Evolutionary conservation across 2,888 invertebrate species (phyloP), one percentile per base, ranked within the genome.

Genomic region (Lasioglossum morio): DNA sequence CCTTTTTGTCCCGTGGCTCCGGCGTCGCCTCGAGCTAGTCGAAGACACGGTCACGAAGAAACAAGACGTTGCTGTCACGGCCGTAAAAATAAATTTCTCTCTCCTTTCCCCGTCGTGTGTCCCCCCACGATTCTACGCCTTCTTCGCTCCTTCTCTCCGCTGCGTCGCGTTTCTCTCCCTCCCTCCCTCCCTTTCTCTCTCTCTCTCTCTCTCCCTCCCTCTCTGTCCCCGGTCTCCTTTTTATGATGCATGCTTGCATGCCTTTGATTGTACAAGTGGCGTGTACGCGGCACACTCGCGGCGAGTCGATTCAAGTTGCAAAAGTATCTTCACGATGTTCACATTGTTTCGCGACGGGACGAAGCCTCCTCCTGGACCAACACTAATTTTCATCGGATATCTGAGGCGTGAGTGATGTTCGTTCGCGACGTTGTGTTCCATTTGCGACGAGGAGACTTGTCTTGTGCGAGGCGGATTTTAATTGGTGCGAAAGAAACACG

Each of bases 11-110:
- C 74, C 40, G n/a, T 69, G 70, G 70, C 76, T 63, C 70, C n/a
- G 57, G 57, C 57, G 57, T 57, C 43, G 69, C 43, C 72, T 73
- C 79, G 83, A 75, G 78, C 37, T 76, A 46, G 79, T 72, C 76
- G 84, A 88, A 85, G 86, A 89, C 77, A 85, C 84, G 83, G 80
- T 87, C 86, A 77, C 74, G 82, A 82, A 85, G 84, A 81, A 90
- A 86, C 85, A 82, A 89, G 87, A 88, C 85, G 85, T 88, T 84
- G 89, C 81, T 86, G 86, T 89, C 84, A 73, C 84, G 85, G 84
- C 84, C 91, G 86, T 92, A 91, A 92, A 92, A 92, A 92, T 92
- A 92, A 88, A 89, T 91, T 86, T 90, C 84, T 88, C 70, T 77
- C 89, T 88, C 84, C 88, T 87, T 72, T 66, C 60, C 77, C 37